phyloP scores from a whole-genome alignment of 2,113 vertebrate species.

The Sphaerodactylus townsendi region DNA sequence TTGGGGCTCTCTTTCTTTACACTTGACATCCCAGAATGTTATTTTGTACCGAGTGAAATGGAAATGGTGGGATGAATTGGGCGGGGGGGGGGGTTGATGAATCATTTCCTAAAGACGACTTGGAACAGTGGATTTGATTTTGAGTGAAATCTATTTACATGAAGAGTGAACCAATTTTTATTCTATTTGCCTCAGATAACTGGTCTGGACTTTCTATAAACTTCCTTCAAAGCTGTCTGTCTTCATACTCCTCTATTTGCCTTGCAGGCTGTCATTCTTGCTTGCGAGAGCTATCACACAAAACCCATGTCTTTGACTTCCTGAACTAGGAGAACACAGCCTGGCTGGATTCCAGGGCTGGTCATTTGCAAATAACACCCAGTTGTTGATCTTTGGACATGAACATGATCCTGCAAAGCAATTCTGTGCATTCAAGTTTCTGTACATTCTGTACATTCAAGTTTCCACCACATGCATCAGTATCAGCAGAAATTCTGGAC shows the following conservation, averaged over 20 bases:
- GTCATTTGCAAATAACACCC: not conserved
- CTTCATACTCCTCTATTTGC: not conserved
- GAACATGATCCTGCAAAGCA: no score
- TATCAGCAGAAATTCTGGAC: no score
- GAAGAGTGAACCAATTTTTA: not conserved
- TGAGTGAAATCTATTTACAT: not conserved
- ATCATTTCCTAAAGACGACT: not conserved
- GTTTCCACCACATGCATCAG: no score
- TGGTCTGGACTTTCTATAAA: not conserved
- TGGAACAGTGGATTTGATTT: not conserved
- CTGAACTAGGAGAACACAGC: not conserved
- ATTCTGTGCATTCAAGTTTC: not conserved
- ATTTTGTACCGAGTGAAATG: not conserved
- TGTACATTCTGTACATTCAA: no score
- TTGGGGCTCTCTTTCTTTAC: not conserved
- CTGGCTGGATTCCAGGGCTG: not conserved
- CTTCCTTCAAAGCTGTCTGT: not conserved
- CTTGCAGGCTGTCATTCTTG: not conserved
- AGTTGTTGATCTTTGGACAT: not conserved
- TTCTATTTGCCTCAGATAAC: constrained; percentile 6
- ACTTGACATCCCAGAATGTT: not conserved
- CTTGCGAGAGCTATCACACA: constrained; percentile 10
- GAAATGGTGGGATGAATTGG: no score
- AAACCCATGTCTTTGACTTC: not conserved
- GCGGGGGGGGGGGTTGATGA: no score